Percentiles rank a stretch among this genome's conserved stretches.
Conservation (phyloP, 2,888 invertebrate genomes). For the Thymelicus acteon region DNA sequence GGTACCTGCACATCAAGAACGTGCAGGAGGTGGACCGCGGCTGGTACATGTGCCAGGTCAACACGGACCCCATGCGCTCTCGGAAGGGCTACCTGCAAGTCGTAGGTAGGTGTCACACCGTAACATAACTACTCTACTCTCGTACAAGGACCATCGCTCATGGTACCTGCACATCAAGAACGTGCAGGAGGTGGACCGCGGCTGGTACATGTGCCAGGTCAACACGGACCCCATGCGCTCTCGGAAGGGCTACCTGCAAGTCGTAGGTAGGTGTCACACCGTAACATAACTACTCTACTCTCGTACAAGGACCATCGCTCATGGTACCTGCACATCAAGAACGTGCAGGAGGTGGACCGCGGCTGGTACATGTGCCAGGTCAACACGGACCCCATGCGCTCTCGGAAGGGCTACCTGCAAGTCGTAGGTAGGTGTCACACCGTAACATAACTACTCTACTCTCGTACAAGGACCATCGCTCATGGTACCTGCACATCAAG, state of each 20-base stretch:
- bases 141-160: constrained; percentile 95
- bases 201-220: constrained; percentile 97
- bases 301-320: constrained; percentile 95
- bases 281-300: constrained; percentile 58
- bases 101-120: no score
- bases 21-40: constrained; percentile 95
- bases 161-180: constrained; percentile 96
- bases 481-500: constrained; percentile 96
- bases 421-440: no score
- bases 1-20: constrained; percentile 95
- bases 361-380: constrained; percentile 98
- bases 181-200: constrained; percentile 94
- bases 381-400: constrained; percentile 96
- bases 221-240: constrained; percentile 98
- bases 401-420: constrained; percentile 56
- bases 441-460: constrained; percentile 57
- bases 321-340: constrained; percentile 95
- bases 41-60: no score
- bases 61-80: constrained; percentile 63
- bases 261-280: constrained; percentile 89
- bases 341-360: constrained; percentile 93
- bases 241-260: constrained; percentile 94
- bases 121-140: no score
- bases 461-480: constrained; percentile 94
- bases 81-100: no score